phyloP scores from a whole-genome alignment of 2,888 invertebrate genomes.

The Xestia xanthographa region DNA sequence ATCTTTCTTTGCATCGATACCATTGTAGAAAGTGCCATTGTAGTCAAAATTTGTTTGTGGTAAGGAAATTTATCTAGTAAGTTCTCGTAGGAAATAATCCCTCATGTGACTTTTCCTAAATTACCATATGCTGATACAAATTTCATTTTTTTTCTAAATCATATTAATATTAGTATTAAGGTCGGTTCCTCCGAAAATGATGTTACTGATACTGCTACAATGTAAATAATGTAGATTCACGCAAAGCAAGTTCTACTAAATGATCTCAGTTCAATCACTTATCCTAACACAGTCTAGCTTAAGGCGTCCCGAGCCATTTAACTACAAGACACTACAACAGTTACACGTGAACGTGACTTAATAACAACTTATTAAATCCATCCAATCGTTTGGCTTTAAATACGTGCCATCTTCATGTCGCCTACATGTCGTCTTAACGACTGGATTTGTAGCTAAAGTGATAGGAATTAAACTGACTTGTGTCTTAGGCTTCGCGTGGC shows the following conservation, averaged over 20 bases:
- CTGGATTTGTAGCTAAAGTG: conserved; percentile 18
- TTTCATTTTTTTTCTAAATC: too few relatives aligned
- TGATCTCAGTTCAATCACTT: conserved; percentile 14
- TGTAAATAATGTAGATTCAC: too few relatives aligned
- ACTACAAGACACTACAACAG: conserved; percentile 42
- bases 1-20: not conserved
- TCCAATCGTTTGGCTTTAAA: conserved; percentile 40
- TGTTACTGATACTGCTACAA: not conserved
- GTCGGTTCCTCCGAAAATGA: not conserved
- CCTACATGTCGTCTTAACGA: conserved; percentile 36
- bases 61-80: not conserved
- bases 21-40: not conserved
- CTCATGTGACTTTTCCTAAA: too few relatives aligned
- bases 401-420: conserved; percentile 36
- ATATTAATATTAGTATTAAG: too few relatives aligned
- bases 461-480: conserved; percentile 18
- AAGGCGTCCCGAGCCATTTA: conserved; percentile 10
- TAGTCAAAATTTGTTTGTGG: too few relatives aligned
- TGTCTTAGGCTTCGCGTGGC: not conserved
- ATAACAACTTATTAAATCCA: conserved; percentile 42
- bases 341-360: conserved; percentile 51
- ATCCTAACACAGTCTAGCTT: not conserved
- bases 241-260: not conserved
- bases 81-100: not conserved
- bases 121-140: too few relatives aligned